A percentile compares a stretch with the other conserved stretches of the same genome.
Conservation (phyloP, 2,888 invertebrate species). For the Lobophora halterata region DNA sequence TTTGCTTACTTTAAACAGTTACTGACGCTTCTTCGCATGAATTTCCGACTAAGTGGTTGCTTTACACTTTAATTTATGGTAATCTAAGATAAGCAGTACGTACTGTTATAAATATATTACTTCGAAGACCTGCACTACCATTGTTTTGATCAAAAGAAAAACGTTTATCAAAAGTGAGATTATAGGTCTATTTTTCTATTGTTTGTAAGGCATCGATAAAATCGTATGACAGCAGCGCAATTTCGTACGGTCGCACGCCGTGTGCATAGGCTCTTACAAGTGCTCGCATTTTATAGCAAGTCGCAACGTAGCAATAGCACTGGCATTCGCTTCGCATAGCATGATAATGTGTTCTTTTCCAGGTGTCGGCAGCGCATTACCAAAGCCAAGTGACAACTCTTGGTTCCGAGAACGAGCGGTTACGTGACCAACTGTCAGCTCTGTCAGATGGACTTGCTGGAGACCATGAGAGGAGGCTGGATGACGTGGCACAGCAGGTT, state of each 20-base stretch:
- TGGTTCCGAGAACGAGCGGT: conserved; percentile 85
- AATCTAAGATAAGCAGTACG: too few relatives aligned
- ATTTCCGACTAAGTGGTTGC: too few relatives aligned
- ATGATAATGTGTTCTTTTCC: conserved; percentile 39
- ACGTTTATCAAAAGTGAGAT: too few relatives aligned
- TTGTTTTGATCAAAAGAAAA: too few relatives aligned
- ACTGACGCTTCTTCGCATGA: too few relatives aligned
- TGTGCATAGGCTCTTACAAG: neutral
- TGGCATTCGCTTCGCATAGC: conserved; percentile 18
- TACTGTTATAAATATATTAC: too few relatives aligned
- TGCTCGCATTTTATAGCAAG: neutral
- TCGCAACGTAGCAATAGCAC: neutral
- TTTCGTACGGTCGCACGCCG: too few relatives aligned
- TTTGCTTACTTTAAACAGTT: neutral
- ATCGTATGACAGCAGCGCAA: too few relatives aligned
- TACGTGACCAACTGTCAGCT: conserved; percentile 80
- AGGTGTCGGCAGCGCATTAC: conserved; percentile 87
- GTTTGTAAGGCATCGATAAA: too few relatives aligned
- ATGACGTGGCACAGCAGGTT: conserved; percentile 91
- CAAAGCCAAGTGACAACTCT: conserved; percentile 84
- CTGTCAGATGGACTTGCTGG: conserved; percentile 64
- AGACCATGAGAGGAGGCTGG: conserved; percentile 89
- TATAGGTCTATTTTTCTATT: too few relatives aligned
- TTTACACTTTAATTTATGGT: too few relatives aligned
- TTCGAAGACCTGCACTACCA: too few relatives aligned